These are phyloP conservation scores for Python bivittatus DNA, from an alignment of 2,113 vertebrate species.

Conservation along the genomic window DNA sequence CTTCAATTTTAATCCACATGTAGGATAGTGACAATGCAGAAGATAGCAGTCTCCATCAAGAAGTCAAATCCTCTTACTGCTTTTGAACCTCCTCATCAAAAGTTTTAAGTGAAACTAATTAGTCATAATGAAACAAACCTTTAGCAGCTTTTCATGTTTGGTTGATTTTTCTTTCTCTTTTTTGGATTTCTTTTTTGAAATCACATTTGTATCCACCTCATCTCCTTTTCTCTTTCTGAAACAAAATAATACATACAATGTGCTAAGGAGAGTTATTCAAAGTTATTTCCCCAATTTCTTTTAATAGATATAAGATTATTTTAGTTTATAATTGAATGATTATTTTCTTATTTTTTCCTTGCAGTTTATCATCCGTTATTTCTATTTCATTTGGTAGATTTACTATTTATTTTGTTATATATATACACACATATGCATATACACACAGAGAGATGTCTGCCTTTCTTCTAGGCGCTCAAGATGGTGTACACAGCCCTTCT, in stretches of 20 bases:
- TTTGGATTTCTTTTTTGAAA: constrained; percentile 86
- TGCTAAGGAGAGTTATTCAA: constrained; percentile 28
- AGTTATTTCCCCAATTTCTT: not conserved
- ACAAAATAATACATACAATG: constrained; percentile 21
- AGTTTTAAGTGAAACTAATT: not conserved
- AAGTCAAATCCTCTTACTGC: not conserved
- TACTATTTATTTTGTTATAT: not conserved
- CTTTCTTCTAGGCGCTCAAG: not conserved
- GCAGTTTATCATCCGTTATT: constrained; percentile 35
- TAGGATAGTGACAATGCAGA: not conserved
- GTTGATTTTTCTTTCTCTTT: constrained; percentile 85
- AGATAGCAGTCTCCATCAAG: not conserved
- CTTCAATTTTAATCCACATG: not conserved
- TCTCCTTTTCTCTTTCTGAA: constrained; percentile 89
- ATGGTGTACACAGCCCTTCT: not conserved
- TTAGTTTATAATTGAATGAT: not conserved
- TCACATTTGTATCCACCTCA: constrained; percentile 79
- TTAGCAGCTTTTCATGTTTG: constrained; percentile 81
- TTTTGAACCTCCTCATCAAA: not conserved
- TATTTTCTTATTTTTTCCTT: constrained; percentile 23
- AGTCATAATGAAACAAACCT: constrained; percentile 68
- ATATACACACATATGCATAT: not conserved
- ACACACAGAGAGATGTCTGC: not conserved
- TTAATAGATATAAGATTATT: constrained; percentile 31
- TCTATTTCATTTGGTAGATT: constrained; percentile 30